Percentiles rank a stretch among this genome's conserved stretches.
Evolutionary conservation across 2,888 invertebrate genomes (phyloP).

Genomic region (Drosophila borborema): DNA sequence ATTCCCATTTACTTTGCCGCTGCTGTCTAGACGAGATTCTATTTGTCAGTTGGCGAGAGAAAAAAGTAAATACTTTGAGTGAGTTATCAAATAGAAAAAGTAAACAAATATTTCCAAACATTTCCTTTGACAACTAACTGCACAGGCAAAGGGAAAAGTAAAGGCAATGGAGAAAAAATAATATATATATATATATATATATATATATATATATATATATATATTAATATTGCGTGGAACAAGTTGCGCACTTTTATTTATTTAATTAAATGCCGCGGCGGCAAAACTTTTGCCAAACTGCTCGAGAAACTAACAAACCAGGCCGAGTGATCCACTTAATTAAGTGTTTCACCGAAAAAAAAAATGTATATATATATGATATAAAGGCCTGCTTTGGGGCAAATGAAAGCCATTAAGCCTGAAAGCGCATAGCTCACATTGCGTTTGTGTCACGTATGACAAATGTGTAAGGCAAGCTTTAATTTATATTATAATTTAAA

Average conservation of each 20-base stretch:
- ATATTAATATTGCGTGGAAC: conserved; percentile 19
- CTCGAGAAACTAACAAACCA: conserved; percentile 37
- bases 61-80: conserved; percentile 8
- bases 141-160: conserved; percentile 6
- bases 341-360: conserved; percentile 26
- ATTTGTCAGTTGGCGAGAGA: conserved; percentile 53
- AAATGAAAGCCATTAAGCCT: not conserved
- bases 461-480: not conserved
- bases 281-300: conserved; percentile 49
- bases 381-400: not conserved
- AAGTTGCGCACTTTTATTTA: conserved; percentile 66
- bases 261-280: conserved; percentile 74
- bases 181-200: conserved; percentile 16
- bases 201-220: conserved; percentile 12
- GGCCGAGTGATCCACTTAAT: conserved; percentile 43
- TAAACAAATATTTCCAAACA: conserved; percentile 9
- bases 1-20: conserved; percentile 21
- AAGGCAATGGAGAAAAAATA: not conserved
- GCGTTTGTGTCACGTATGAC: not conserved
- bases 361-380: not conserved
- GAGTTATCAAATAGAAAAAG: conserved; percentile 19
- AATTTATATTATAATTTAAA: not conserved
- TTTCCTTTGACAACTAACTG: conserved; percentile 58
- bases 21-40: conserved; percentile 70
- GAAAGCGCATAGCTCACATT: not conserved